These are phyloP conservation scores for Fopius arisanus DNA, from an alignment of 1,140 invertebrate genomes.

Conservation along the genomic window DNA sequence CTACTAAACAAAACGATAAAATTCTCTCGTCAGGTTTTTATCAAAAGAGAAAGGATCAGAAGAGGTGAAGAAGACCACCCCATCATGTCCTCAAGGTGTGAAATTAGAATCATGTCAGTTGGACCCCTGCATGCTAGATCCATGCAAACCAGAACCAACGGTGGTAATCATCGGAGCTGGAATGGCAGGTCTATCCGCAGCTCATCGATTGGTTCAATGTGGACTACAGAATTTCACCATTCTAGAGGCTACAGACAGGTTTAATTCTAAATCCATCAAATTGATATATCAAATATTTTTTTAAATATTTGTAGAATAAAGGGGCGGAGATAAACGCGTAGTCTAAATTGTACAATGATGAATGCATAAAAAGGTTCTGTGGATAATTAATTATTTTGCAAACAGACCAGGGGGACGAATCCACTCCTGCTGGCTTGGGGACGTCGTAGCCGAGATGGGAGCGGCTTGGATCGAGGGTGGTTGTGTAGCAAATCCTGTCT, in stretches of 20 bases:
- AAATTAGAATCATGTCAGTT: constrained; percentile 50
- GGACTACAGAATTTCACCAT: constrained; percentile 75
- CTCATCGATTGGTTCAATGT: constrained; percentile 73
- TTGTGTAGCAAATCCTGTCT: constrained; percentile 72
- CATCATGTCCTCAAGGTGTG: constrained; percentile 41
- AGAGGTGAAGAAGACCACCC: neutral
- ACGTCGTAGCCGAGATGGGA: constrained; percentile 77
- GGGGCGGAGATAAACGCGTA: no score
- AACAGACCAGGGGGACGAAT: constrained; percentile 74
- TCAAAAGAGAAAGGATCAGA: neutral
- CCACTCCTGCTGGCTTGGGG: constrained; percentile 77
- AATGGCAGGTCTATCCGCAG: constrained; percentile 79
- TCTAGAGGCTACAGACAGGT: constrained; percentile 79
- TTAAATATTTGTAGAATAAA: no score
- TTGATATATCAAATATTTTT: no score
- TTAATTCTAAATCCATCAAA: constrained; percentile 29
- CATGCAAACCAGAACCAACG: constrained; percentile 69
- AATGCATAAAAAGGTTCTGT: no score
- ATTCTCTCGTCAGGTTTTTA: neutral
- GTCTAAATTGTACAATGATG: no score
- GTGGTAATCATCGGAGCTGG: constrained; percentile 79
- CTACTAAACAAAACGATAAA: neutral
- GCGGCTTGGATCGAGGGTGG: constrained; percentile 73
- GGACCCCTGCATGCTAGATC: constrained; percentile 65
- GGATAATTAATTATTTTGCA: no score